Percentiles rank a stretch among this genome's conserved stretches.
phyloP scores from a whole-genome alignment of 2,888 invertebrate genomes.

The Drosophila planitibia region DNA sequence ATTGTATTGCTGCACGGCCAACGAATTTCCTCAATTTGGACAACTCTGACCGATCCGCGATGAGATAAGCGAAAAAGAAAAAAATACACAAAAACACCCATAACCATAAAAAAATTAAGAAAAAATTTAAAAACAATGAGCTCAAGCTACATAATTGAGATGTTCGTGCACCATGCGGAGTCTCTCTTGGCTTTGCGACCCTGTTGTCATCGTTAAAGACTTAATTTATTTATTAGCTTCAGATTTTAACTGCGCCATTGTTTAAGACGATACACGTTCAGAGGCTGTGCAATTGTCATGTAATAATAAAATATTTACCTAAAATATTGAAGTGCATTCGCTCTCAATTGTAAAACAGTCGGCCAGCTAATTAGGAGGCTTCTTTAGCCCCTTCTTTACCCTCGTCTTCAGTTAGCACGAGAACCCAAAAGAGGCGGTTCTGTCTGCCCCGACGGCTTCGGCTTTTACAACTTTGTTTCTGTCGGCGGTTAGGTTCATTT shows the following conservation, averaged over 20 bases:
- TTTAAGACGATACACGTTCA: constrained; percentile 29
- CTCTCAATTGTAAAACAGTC: constrained; percentile 59
- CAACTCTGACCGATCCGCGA: constrained; percentile 42
- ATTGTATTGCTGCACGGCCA: constrained; percentile 46
- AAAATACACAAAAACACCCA: constrained; percentile 40
- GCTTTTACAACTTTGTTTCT: constrained; percentile 56
- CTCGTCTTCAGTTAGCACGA: neutral
- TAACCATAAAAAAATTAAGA: constrained; percentile 76
- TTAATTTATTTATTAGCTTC: constrained; percentile 77
- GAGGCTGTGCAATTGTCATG: constrained; percentile 24
- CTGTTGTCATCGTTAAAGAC: constrained; percentile 73
- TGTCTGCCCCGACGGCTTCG: constrained; percentile 35
- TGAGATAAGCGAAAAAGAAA: constrained; percentile 50
- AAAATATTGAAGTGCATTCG: constrained; percentile 44
- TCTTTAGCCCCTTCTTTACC: constrained; percentile 10
- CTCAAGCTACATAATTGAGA: constrained; percentile 76
- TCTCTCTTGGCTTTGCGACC: constrained; percentile 40
- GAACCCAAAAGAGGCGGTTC: constrained; percentile 61
- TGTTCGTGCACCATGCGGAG: constrained; percentile 56
- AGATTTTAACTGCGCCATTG: constrained; percentile 74
- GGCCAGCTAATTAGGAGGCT: constrained; percentile 70
- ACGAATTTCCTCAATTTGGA: constrained; percentile 71
- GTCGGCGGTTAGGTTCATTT: constrained; percentile 61
- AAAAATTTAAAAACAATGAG: constrained; percentile 75
- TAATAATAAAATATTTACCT: constrained; percentile 59